Conservation (phyloP, 2,797 vertebrate species). For the Karalla daura region DNA sequence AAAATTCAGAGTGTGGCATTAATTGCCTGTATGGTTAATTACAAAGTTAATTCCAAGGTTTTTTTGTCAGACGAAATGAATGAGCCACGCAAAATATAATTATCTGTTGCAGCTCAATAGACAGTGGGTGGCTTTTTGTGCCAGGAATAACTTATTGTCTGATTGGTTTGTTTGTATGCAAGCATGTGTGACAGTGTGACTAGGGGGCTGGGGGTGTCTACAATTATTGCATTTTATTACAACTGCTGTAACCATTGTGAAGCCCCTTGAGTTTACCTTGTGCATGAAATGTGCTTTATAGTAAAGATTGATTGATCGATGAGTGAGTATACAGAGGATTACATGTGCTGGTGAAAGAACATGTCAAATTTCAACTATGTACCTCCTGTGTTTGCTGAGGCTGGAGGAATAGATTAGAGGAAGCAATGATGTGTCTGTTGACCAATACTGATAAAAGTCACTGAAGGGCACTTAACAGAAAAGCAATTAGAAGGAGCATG, state of each 20-base stretch:
- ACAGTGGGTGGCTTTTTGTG: constrained; percentile 14
- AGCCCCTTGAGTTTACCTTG: too few species aligned
- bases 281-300: too few species aligned
- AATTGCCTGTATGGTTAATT: background rate
- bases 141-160: constrained; percentile 13
- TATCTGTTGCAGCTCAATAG: constrained; percentile 6
- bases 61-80: constrained; percentile 1
- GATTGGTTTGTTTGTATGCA: background rate
- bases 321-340: too few species aligned
- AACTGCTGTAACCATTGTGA: too few species aligned
- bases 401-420: constrained; percentile 17
- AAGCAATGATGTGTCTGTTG: constrained; percentile 13
- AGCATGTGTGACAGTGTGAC: background rate
- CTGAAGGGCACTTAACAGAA: constrained; percentile 11
- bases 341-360: too few species aligned
- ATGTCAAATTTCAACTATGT: too few species aligned
- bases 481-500: background rate
- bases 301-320: too few species aligned
- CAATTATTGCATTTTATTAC: too few species aligned
- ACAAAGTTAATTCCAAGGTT: too few species aligned
- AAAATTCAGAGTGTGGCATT: background rate
- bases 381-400: too few species aligned
- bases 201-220: too few species aligned
- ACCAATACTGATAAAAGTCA: constrained; percentile 36
- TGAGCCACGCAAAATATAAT: constrained; percentile 6